phyloP scores from a whole-genome alignment of 2,797 vertebrate genomes.

The Anomalospiza imberbis region DNA sequence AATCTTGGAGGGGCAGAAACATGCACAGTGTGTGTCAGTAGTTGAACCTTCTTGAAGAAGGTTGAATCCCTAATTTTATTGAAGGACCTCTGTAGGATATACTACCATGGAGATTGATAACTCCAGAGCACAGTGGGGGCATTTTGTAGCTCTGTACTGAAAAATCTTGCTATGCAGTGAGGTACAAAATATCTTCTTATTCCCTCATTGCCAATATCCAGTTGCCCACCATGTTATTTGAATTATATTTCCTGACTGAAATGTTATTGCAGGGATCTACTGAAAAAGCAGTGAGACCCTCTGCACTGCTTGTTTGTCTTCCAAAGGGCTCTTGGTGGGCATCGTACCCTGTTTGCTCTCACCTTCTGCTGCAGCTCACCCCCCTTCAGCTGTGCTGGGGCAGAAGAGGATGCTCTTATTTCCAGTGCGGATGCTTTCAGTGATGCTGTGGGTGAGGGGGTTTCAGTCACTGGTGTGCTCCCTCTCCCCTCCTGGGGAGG shows the following conservation, averaged over 20 bases:
- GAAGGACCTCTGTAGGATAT: neutral
- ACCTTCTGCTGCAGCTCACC: neutral
- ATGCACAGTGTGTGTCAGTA: neutral
- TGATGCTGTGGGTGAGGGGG: neutral
- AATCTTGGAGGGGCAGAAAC: neutral
- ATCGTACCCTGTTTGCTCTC: neutral
- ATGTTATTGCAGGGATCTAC: neutral
- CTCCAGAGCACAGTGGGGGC: neutral
- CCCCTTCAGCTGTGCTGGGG: neutral
- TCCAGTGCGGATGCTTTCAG: neutral
- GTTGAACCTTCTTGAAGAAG: neutral
- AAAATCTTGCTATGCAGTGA: neutral
- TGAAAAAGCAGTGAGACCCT: neutral
- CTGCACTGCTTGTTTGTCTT: neutral
- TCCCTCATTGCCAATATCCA: neutral
- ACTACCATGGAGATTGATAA: neutral
- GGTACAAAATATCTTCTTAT: neutral
- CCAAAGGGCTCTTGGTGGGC: neutral
- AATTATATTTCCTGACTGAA: neutral
- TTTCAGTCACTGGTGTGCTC: neutral
- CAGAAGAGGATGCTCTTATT: neutral
- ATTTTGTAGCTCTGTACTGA: neutral
- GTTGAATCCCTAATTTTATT: neutral
- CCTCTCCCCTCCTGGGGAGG: neutral
- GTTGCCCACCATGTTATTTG: neutral